Conservation (phyloP, 2,888 invertebrate genomes). For the Rhagonycha fulva region DNA sequence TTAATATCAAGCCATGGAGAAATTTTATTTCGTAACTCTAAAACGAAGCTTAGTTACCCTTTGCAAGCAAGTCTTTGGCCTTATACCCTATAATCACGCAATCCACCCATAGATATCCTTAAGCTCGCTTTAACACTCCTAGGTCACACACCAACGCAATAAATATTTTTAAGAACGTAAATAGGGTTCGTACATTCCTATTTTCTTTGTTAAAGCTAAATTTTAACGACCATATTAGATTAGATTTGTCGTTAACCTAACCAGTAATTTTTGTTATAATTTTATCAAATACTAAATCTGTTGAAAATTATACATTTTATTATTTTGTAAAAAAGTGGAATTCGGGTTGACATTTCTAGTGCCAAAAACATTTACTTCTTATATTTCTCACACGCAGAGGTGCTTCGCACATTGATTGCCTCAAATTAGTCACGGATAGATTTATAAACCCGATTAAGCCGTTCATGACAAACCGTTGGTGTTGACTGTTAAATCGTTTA, state of each 20-base stretch:
- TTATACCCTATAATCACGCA: constrained; percentile 43
- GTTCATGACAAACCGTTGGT: constrained; percentile 21
- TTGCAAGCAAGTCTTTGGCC: constrained; percentile 31
- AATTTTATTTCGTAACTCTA: constrained; percentile 4
- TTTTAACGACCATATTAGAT: neutral
- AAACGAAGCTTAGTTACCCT: constrained; percentile 25
- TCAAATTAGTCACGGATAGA: constrained; percentile 12
- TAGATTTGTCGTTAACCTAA: neutral
- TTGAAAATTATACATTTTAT: neutral
- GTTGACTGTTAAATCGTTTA: constrained; percentile 14
- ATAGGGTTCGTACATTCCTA: neutral
- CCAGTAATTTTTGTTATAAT: neutral
- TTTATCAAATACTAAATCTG: neutral
- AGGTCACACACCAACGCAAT: constrained; percentile 40
- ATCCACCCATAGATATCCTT: constrained; percentile 43
- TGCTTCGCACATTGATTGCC: constrained; percentile 17
- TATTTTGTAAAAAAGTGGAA: constrained; percentile 5
- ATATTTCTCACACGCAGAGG: constrained; percentile 10
- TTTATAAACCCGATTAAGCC: constrained; percentile 13
- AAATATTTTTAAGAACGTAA: constrained; percentile 37
- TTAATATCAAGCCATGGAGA: neutral
- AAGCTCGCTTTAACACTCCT: constrained; percentile 42
- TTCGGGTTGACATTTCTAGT: neutral
- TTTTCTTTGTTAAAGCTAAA: neutral
- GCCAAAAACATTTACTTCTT: neutral